Conservation (phyloP, 1,140 invertebrate species). For the Mamestra configurata region DNA sequence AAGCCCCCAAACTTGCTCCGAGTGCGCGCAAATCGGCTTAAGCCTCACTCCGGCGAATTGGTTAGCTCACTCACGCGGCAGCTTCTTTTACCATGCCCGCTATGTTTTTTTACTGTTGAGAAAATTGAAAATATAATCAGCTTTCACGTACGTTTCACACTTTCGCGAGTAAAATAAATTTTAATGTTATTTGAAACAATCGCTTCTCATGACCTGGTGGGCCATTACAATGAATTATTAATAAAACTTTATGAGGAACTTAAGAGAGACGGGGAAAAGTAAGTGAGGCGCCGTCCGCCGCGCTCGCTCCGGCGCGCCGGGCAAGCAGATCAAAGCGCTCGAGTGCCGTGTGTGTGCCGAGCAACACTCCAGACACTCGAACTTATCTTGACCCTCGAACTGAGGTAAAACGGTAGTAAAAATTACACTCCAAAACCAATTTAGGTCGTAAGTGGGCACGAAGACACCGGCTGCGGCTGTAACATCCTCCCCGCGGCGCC, state of each 20-base stretch:
- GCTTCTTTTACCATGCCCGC: constrained; percentile 55
- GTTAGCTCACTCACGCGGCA: constrained; percentile 54
- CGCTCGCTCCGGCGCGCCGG: constrained; percentile 62
- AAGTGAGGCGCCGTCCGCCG: constrained; percentile 61
- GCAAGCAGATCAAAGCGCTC: constrained; percentile 76
- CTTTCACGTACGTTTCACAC: constrained; percentile 74
- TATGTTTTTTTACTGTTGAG: constrained; percentile 58
- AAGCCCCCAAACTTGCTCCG: constrained; percentile 69
- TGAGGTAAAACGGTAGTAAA: constrained; percentile 84
- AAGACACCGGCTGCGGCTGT: constrained; percentile 56
- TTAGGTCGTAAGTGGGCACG: constrained; percentile 69
- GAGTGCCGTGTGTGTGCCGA: constrained; percentile 71
- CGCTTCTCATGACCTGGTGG: constrained; percentile 66
- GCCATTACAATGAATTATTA: constrained; percentile 62
- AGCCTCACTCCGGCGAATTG: constrained; percentile 71
- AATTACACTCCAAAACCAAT: constrained; percentile 80
- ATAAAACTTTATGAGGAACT: constrained; percentile 72
- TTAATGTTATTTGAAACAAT: constrained; percentile 63
- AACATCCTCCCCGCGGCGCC: too few relatives aligned
- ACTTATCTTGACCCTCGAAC: constrained; percentile 81
- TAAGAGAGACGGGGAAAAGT: constrained; percentile 57
- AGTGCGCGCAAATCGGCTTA: constrained; percentile 78
- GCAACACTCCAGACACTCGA: constrained; percentile 71
- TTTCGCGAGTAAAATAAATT: constrained; percentile 70
- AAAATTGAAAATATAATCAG: constrained; percentile 73